phyloP scores from a whole-genome alignment of 2,797 vertebrate species.

The Chiroxiphia lanceolata region DNA sequence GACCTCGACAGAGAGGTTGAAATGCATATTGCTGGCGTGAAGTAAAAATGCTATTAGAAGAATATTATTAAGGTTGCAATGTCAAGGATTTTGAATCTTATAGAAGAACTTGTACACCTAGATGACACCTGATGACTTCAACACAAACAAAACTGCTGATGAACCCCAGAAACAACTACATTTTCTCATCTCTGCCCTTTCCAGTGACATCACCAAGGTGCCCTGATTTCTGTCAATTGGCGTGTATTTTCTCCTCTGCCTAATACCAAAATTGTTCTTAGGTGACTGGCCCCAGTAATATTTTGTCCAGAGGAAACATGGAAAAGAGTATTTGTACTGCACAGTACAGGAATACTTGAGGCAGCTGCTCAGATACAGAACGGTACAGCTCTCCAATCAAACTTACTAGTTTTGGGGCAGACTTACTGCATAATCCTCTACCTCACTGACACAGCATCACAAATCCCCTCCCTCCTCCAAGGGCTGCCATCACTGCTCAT shows the following conservation, averaged over 20 bases:
- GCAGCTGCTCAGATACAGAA: not conserved
- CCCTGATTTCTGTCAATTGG: not conserved
- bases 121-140: not conserved
- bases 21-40: not conserved
- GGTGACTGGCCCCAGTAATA: not conserved
- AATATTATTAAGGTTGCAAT: not conserved
- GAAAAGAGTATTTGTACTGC: not conserved
- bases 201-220: not conserved
- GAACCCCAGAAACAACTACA: not conserved
- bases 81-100: not conserved
- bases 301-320: not conserved
- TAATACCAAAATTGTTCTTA: not conserved
- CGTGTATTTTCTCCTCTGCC: not conserved
- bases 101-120: not conserved
- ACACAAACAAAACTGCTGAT: not conserved
- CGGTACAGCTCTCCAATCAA: not conserved
- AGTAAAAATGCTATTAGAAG: not conserved
- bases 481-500: rapidly evolving
- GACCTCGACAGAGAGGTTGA: not conserved
- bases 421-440: not conserved
- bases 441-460: not conserved
- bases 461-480: not conserved
- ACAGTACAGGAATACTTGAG: not conserved
- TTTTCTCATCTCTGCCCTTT: not conserved
- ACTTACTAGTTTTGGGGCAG: not conserved